phyloP scores from a whole-genome alignment of 2,113 vertebrate species.

The Centropus unirufus region DNA sequence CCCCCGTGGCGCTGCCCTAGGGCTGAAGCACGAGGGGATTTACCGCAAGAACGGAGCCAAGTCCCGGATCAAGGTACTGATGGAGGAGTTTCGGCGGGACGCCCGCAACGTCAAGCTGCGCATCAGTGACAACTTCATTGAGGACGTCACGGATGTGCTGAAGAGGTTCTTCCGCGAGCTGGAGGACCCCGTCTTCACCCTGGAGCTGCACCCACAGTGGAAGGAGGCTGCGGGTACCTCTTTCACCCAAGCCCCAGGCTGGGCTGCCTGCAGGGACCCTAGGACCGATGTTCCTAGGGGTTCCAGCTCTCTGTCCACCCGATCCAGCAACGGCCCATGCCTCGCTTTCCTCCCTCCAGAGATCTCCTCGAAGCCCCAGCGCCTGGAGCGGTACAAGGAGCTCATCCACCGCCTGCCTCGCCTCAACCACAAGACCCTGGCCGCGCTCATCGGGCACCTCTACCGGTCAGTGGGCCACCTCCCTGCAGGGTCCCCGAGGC shows the following conservation, averaged over 20 bases:
- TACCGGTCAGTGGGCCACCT: conserved; percentile 82
- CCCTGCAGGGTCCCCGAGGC: accelerated
- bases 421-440: conserved; percentile 91
- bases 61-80: conserved; percentile 91
- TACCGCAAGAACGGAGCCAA: conserved; percentile 96
- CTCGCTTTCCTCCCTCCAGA: conserved; percentile 66
- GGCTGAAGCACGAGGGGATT: conserved; percentile 92
- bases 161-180: conserved; percentile 98
- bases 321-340: neutral
- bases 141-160: conserved; percentile 95
- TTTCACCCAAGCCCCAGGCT: accelerated
- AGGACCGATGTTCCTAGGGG: accelerated
- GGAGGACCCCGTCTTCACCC: conserved; percentile 92
- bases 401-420: conserved; percentile 88
- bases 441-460: conserved; percentile 91
- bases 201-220: conserved; percentile 90
- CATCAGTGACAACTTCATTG: conserved; percentile 94
- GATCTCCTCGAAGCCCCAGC: conserved; percentile 78
- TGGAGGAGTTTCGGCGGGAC: conserved; percentile 94
- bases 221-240: conserved; percentile 88
- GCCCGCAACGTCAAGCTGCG: conserved; percentile 94
- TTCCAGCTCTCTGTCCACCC: neutral
- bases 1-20: conserved; percentile 53
- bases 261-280: neutral
- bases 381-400: conserved; percentile 92